Base-by-base conservation (phyloP, 2,113 vertebrate species). In the Tupaia tana region DNA sequence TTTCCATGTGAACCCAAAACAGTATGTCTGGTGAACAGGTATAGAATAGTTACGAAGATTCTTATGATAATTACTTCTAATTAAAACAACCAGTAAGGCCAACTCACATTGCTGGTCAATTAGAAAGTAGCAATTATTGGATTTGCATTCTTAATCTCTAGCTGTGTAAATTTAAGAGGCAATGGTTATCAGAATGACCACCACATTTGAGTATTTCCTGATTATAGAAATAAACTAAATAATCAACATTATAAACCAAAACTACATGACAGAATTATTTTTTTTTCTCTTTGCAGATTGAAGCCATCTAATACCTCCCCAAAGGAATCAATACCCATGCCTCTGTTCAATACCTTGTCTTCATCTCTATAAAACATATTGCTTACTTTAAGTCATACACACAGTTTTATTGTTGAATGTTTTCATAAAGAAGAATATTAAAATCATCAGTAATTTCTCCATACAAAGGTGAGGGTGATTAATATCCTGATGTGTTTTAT, bases 1-100 rank as follows among this genome's bases (percentile, higher is more conserved):
- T 88, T 95, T 80, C 59, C 12, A 70, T 7, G 74, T 27, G 5
- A 93, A 59, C 3, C 69, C 54, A 73, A 94, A 94, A 82, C 91
- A 78, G 15, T 77, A 6, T 74, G 31, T 59, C 0, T 13, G 2
- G 13, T 85, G n/a, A 82, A 22, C 27, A 4, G 13, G 19, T 19
- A 4, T 67, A 70, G 2, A 71, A 82, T n/a, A 9, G 3, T 69
- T 58, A 95, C 12, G 90, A 54, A 94, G 34, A 24, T 74, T 89
- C 11, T 75, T 79, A 74, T 11, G 43, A 66, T 58, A 75, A 74
- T 82, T 83, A 20, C 3, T 86, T 89, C 67, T 89, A 91, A 89
- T 81, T 20, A 73, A 94, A 86, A 27, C 19, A 63, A 86, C 6
- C 8, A 52, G 10, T 70, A 95, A 95, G 80, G 14, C 43, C 75